phyloP scores from a whole-genome alignment of 23 tunicate species.

The Halocynthia aurantium region DNA sequence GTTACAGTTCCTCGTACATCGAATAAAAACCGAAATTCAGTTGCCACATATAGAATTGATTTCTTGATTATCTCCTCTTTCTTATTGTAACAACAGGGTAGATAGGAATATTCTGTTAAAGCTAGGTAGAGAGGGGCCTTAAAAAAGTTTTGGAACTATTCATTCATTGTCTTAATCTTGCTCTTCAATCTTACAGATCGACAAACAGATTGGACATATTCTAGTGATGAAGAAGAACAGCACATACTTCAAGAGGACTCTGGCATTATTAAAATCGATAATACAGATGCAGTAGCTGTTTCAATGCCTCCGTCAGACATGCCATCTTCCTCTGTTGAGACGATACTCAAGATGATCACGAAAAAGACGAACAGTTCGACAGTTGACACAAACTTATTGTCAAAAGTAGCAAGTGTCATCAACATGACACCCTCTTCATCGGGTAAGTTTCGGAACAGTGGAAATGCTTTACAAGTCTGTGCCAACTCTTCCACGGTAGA shows the following conservation, averaged over 20 bases:
- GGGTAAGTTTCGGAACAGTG: not conserved
- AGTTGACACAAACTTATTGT: constrained; percentile 60
- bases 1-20: no score
- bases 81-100: no score
- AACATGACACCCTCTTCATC: constrained; percentile 27
- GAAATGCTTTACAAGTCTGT: not conserved
- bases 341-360: constrained; percentile 70
- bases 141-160: no score
- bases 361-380: constrained; percentile 26
- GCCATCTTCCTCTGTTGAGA: constrained; percentile 49
- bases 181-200: not conserved
- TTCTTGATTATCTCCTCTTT: no score
- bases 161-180: no score
- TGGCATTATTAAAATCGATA: constrained; percentile 20
- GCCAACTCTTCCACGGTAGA: no score
- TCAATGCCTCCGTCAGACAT: not conserved
- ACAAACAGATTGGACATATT: constrained; percentile 66
- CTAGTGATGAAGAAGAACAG: constrained; percentile 83
- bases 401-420: constrained; percentile 78
- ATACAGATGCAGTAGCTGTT: not conserved
- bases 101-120: no score
- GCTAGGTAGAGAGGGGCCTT: no score
- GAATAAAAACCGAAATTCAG: no score
- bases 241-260: not conserved
- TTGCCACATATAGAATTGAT: no score